These are phyloP conservation scores for Polyergus mexicanus DNA, from an alignment of 1,140 invertebrate species.

Conservation along the genomic window DNA sequence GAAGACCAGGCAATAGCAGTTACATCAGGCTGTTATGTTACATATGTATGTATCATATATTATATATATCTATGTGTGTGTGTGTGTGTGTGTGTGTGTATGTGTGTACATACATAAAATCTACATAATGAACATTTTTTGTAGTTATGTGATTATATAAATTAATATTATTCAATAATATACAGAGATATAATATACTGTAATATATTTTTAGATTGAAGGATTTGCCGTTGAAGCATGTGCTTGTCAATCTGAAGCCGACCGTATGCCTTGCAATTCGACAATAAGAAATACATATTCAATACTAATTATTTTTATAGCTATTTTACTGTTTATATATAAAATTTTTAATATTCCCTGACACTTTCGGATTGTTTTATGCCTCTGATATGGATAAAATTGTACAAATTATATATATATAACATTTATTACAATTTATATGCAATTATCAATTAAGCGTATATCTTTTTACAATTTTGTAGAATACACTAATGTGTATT, in stretches of 20 bases:
- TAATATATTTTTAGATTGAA: constrained; percentile 66
- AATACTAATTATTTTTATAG: neutral
- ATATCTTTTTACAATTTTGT: constrained; percentile 51
- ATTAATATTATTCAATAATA: constrained; percentile 10
- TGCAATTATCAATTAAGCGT: constrained; percentile 41
- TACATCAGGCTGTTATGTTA: constrained; percentile 70
- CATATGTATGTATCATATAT: constrained; percentile 66
- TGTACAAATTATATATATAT: constrained; percentile 50
- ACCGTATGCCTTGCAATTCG: constrained; percentile 73
- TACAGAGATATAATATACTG: constrained; percentile 27
- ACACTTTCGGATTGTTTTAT: neutral
- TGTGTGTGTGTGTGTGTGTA: neutral
- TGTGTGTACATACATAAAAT: neutral
- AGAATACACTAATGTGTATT: constrained; percentile 36
- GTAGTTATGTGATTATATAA: neutral
- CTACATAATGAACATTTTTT: neutral
- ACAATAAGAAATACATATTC: constrained; percentile 39
- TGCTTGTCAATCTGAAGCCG: constrained; percentile 68
- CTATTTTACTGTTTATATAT: constrained; percentile 25
- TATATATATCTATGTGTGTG: neutral
- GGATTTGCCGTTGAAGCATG: constrained; percentile 75
- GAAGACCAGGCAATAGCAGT: constrained; percentile 65
- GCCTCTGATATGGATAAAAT: constrained; percentile 37
- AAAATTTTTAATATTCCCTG: constrained; percentile 29
- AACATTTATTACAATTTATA: constrained; percentile 52